phyloP scores from a whole-genome alignment of 2,797 vertebrate species.

The Gallinago stenura region DNA sequence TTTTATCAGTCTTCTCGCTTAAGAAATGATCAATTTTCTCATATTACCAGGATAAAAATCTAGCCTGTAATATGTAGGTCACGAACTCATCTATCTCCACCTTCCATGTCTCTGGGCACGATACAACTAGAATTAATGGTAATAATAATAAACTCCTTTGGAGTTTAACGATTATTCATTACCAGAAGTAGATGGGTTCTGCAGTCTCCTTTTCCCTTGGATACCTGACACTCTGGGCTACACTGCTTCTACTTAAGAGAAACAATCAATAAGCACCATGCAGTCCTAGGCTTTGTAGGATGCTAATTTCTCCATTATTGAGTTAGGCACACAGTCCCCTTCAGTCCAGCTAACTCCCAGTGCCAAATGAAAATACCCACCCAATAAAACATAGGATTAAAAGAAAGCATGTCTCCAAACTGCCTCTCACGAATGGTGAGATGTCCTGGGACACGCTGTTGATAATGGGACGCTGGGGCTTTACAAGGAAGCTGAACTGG shows the following conservation, averaged over 20 bases:
- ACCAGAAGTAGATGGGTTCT: not conserved
- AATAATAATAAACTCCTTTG: slow-evolving; percentile 29
- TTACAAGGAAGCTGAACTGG: not conserved
- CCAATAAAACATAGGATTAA: accelerated
- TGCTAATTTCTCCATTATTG: not conserved
- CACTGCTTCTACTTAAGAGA: not conserved
- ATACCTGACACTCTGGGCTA: not conserved
- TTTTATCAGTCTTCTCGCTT: not conserved
- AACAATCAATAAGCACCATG: not conserved
- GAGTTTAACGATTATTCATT: slow-evolving; percentile 16
- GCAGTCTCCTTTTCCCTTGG: not conserved
- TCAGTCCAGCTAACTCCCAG: not conserved
- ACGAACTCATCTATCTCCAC: not conserved
- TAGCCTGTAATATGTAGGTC: not conserved
- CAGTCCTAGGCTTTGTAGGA: not conserved
- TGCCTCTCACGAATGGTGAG: accelerated
- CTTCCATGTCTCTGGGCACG: not conserved
- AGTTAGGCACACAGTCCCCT: not conserved
- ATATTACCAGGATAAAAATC: not conserved
- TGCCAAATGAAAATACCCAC: not conserved
- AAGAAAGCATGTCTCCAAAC: not conserved
- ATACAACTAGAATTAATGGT: slow-evolving; percentile 9
- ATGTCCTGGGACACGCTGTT: not conserved
- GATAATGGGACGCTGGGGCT: too few species aligned
- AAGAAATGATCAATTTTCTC: slow-evolving; percentile 5